Evolutionary conservation across 2,797 vertebrate species (phyloP), one percentile per base, ranked within the genome.

Genomic region (Zonotrichia albicollis): DNA sequence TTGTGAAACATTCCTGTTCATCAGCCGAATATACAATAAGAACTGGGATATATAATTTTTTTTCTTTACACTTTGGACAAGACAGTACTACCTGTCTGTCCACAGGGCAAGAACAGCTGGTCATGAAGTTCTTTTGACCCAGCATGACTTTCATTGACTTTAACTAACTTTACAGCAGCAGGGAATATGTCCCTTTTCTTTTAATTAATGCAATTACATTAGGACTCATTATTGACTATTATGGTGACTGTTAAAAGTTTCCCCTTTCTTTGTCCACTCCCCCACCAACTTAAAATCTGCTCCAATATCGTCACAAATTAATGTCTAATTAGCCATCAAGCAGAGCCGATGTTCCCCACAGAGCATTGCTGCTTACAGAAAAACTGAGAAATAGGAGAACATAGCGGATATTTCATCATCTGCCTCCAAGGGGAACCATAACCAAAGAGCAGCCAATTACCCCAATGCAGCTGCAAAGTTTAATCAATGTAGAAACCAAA

Each of bases 311-410:
- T 85, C 91, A 88, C 61, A 91, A 95, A 96, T 94, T 96, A 92
- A 90, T 60, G 89, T 93, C 95, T 96, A 96, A 97, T 97, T 96
- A 97, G 92, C 81, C 86, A 95, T 96, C 95, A 87, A 92, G 76
- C 62, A 75, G 86, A 92, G 84, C 72, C 81, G 91, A 91, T 89
- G 54, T 48, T 91, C 79, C 81, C 94, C 4, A 1, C 57, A 92
- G 89, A 91, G 78, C 51, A 92, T 57, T 90, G 78, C 85, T 83
- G 73, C 89, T 91, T 53, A 58, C 54, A 73, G 53, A 90, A 94
- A 82, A 93, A 72, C n/a, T 26, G 58, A 92, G 81, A 90, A 80
- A 82, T 60, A 77, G 46, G 61, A 85, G 58, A 70, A 93, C 25
- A 15, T 27, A 94, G 42, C 0, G 0, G 87, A 42, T 87, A 90